These are phyloP conservation scores for Steinernema carpocapsae DNA, from an alignment of 2,888 invertebrate species.

Conservation along the genomic window DNA sequence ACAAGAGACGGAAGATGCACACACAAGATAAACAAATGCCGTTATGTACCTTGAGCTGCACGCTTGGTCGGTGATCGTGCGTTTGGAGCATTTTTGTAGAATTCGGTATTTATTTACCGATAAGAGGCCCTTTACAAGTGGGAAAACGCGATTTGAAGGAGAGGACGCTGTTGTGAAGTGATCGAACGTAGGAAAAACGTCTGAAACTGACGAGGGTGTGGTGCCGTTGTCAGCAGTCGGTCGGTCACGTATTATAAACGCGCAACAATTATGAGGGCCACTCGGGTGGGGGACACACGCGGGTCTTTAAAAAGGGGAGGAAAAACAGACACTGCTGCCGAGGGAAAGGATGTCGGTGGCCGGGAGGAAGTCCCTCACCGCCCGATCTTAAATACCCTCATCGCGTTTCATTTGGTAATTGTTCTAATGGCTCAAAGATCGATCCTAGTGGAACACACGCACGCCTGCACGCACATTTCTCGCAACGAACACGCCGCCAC, in stretches of 20 bases:
- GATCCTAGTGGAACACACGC: slow-evolving; percentile 1
- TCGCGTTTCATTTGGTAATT: slow-evolving; percentile 35
- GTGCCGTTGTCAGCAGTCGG: too few species aligned
- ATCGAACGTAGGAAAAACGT: too few species aligned
- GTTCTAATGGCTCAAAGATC: slow-evolving; percentile 29
- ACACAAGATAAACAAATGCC: slow-evolving; percentile 8
- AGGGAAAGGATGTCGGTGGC: too few species aligned
- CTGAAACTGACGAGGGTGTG: background rate
- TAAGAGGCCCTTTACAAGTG: background rate
- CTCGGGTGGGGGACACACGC: background rate
- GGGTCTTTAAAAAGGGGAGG: slow-evolving; percentile 16
- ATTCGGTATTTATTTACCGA: background rate
- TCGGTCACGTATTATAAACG: background rate
- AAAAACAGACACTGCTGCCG: background rate
- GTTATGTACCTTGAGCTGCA: slow-evolving; percentile 10
- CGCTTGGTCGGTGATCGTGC: slow-evolving; percentile 21
- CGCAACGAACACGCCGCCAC: too few species aligned
- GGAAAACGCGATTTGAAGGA: background rate
- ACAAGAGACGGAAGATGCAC: background rate
- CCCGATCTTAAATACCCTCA: slow-evolving; percentile 26
- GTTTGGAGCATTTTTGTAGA: slow-evolving; percentile 23
- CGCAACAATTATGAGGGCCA: slow-evolving; percentile 19
- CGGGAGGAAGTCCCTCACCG: background rate
- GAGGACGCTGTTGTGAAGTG: too few species aligned
- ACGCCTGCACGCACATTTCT: background rate